These are phyloP conservation scores for Podilymbus podiceps DNA, from an alignment of 2,113 vertebrate genomes.

Conservation along the genomic window DNA sequence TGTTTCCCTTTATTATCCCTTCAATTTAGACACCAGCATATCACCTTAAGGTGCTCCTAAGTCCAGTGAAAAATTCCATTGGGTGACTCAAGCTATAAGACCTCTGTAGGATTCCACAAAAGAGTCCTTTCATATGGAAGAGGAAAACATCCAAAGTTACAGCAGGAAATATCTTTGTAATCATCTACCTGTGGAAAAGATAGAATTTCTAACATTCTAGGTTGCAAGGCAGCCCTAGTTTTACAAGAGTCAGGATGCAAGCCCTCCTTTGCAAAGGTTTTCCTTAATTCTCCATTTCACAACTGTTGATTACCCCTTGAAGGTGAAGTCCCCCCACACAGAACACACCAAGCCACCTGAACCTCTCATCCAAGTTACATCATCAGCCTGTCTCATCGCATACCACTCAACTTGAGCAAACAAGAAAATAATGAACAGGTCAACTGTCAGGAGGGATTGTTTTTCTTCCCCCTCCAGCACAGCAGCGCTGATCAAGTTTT, in stretches of 20 bases:
- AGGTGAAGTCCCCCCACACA: not conserved
- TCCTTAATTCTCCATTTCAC: not conserved
- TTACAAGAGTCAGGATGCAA: not conserved
- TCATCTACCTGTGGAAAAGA: not conserved
- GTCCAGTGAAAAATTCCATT: not conserved
- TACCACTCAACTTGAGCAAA: not conserved
- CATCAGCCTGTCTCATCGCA: not conserved
- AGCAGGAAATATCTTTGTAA: not conserved
- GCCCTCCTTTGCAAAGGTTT: not conserved
- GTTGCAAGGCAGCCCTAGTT: not conserved
- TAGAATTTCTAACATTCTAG: not conserved
- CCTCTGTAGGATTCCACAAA: not conserved
- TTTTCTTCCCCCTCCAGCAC: not conserved
- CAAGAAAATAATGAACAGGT: not conserved
- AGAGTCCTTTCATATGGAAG: not conserved
- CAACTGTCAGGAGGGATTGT: not conserved
- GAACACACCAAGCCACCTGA: not conserved
- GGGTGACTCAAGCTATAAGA: not conserved
- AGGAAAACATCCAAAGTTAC: not conserved
- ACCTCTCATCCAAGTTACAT: not conserved
- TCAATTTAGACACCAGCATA: not conserved
- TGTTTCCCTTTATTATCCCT: not conserved
- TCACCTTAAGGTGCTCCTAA: not conserved
- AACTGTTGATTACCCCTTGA: not conserved
- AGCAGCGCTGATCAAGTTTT: not conserved